Evolutionary conservation across 2,888 invertebrate species (phyloP).

Genomic region (Gymnocheta viridis): DNA sequence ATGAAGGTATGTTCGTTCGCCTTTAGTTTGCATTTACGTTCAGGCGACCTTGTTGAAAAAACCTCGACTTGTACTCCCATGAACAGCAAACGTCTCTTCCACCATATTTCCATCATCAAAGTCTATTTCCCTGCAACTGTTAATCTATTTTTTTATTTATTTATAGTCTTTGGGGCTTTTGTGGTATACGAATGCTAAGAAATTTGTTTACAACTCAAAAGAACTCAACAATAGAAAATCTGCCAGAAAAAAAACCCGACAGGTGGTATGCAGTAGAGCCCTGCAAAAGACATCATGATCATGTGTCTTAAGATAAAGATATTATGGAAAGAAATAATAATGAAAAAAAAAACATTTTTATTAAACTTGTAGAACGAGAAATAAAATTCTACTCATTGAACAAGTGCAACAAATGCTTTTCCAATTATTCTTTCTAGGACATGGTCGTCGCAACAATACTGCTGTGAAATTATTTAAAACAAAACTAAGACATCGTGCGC

Average conservation of each 20-base stretch:
- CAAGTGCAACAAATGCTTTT: no score
- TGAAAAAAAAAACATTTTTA: no score
- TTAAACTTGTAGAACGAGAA: no score
- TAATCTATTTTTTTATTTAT: constrained; percentile 64
- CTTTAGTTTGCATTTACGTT: constrained; percentile 19
- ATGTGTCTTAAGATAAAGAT: no score
- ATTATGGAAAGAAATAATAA: no score
- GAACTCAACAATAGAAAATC: constrained; percentile 17
- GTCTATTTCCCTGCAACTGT: constrained; percentile 11
- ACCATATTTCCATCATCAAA: constrained; percentile 2
- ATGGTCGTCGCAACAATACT: no score
- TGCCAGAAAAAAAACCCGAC: constrained; percentile 5
- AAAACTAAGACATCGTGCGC: no score
- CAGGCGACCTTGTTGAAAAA: constrained; percentile 45
- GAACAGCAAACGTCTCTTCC: not conserved
- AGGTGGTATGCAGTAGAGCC: not conserved
- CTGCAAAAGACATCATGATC: no score
- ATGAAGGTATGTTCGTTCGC: not conserved
- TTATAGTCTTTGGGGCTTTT: constrained; percentile 63
- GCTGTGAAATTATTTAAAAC: no score
- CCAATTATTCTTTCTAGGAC: no score
- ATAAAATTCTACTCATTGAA: no score
- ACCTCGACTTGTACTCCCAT: constrained; percentile 7
- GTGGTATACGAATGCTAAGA: constrained; percentile 53
- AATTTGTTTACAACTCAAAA: constrained; percentile 66